Conservation (phyloP, 2,113 vertebrate genomes). For the Megalops atlanticus region DNA sequence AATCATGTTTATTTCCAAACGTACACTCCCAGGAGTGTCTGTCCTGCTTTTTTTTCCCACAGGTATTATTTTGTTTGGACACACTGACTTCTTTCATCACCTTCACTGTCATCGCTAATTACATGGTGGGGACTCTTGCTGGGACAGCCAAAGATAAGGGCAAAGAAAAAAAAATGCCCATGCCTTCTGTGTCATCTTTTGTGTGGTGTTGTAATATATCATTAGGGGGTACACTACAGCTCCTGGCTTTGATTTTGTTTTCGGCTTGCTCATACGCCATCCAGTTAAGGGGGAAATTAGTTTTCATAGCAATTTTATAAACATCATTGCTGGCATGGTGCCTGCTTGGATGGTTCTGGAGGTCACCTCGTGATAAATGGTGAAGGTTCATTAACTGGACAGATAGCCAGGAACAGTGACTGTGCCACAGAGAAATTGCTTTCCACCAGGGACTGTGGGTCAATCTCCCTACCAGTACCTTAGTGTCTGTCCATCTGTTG, state of each 20-base stretch:
- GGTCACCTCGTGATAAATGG: not conserved
- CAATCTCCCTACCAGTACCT: not conserved
- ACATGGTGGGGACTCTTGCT: not conserved
- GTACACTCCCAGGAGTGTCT: not conserved
- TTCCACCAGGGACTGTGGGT: not conserved
- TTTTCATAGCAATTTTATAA: slow-evolving; percentile 12
- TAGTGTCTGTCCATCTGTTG: not conserved
- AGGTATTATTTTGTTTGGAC: not conserved
- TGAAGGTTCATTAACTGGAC: not conserved
- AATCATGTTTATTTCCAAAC: not conserved
- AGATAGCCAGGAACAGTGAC: not conserved
- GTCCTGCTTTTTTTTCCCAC: not conserved
- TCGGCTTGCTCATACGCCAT: not conserved
- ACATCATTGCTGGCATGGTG: not conserved
- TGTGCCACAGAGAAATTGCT: not conserved
- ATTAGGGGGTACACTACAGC: slow-evolving; percentile 2
- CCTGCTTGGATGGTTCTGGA: not conserved
- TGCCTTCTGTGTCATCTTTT: not conserved
- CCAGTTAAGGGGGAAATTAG: slow-evolving; percentile 19
- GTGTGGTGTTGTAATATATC: not conserved
- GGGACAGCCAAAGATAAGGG: not conserved
- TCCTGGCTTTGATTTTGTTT: slow-evolving; percentile 21
- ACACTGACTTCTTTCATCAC: not conserved
- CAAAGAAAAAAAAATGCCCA: not conserved
- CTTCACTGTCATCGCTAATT: not conserved